A percentile compares a stretch with the other conserved stretches of the same genome.
phyloP scores from a whole-genome alignment of 2,797 vertebrate species.

The Mastacembelus armatus region DNA sequence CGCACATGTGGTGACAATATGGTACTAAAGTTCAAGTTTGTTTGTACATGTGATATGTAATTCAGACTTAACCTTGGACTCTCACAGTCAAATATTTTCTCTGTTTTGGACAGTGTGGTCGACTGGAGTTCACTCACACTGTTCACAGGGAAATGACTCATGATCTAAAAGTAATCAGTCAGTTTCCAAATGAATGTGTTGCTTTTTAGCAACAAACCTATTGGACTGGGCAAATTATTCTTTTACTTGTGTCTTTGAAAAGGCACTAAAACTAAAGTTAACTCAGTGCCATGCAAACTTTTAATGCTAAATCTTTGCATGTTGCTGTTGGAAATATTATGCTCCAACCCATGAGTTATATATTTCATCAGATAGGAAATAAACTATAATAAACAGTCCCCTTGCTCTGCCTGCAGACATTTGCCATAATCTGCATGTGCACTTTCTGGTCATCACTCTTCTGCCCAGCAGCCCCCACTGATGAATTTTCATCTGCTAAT shows the following conservation, averaged over 20 bases:
- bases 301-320: slow-evolving; percentile 36
- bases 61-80: no score
- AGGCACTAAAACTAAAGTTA: neutral
- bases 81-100: no score
- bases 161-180: neutral
- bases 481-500: slow-evolving; percentile 75
- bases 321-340: slow-evolving; percentile 75
- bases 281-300: neutral
- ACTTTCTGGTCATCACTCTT: slow-evolving; percentile 90
- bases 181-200: no score
- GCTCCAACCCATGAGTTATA: slow-evolving; percentile 85
- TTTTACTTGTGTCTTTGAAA: no score
- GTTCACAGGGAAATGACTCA: neutral
- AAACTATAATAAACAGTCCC: slow-evolving; percentile 55
- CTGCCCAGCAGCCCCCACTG: slow-evolving; percentile 55
- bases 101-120: no score
- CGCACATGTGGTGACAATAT: neutral
- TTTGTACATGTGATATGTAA: neutral
- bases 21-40: neutral
- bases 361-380: slow-evolving; percentile 87
- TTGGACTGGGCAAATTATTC: no score
- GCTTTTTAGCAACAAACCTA: no score
- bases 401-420: slow-evolving; percentile 74
- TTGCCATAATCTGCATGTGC: slow-evolving; percentile 83
- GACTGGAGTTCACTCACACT: neutral